Conservation (phyloP, 2,797 vertebrate species). For the Gallinago stenura region DNA sequence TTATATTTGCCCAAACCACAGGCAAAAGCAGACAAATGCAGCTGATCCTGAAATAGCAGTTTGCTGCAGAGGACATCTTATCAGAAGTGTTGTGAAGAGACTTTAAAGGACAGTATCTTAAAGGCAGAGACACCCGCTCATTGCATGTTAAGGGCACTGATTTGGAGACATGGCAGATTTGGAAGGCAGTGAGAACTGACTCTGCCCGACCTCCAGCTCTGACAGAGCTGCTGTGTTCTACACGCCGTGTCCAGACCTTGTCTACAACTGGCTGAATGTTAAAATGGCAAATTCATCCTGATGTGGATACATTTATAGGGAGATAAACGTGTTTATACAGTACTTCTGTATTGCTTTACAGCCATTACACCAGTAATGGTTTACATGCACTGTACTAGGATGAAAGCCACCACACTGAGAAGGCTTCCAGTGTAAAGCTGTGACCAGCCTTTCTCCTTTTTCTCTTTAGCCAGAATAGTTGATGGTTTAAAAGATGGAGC, state of each 20-base stretch:
- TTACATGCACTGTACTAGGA: background rate
- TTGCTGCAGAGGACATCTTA: background rate
- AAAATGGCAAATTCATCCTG: background rate
- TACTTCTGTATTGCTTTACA: background rate
- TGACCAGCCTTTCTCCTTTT: background rate
- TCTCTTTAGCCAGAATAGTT: background rate
- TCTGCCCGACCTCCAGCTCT: too few relatives aligned
- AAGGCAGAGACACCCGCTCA: background rate
- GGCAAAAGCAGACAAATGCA: background rate
- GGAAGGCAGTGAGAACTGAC: background rate
- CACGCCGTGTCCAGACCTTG: background rate
- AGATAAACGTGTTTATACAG: background rate
- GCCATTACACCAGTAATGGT: background rate
- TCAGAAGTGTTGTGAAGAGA: background rate
- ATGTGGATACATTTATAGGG: background rate
- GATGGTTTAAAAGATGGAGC: background rate
- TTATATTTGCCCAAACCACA: background rate
- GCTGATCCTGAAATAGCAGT: background rate
- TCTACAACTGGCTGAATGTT: background rate
- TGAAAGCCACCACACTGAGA: background rate
- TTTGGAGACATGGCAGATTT: background rate
- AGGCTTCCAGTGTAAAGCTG: background rate
- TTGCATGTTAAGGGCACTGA: background rate
- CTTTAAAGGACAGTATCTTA: background rate
- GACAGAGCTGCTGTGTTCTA: background rate